These are phyloP conservation scores for Selene dorsalis DNA, from an alignment of 2,797 vertebrate genomes.

Conservation along the genomic window DNA sequence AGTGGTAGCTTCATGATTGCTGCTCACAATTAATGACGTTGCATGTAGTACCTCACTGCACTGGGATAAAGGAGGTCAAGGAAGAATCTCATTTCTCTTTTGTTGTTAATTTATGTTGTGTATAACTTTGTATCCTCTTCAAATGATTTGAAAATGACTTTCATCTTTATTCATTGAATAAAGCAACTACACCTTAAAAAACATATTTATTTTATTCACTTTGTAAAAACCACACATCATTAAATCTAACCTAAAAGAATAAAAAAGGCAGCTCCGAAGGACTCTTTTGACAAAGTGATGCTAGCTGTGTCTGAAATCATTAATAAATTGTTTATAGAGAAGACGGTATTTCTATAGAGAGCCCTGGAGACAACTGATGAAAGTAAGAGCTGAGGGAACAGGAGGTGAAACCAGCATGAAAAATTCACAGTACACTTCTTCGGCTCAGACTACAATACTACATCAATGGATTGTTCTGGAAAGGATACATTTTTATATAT, in stretches of 20 bases:
- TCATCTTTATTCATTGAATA: background rate
- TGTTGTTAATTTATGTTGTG: background rate
- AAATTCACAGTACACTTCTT: conserved; percentile 9
- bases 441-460: background rate
- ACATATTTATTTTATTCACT: conserved; percentile 14
- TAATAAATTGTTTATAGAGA: conserved; percentile 37
- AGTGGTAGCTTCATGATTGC: background rate
- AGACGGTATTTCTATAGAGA: conserved; percentile 27
- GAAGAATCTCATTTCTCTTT: background rate
- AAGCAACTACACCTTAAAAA: conserved; percentile 8
- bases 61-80: background rate
- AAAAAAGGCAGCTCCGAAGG: conserved; percentile 25
- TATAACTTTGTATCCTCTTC: background rate
- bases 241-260: conserved; percentile 29
- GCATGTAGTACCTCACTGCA: background rate
- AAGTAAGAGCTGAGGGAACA: conserved; percentile 38
- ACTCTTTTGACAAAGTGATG: conserved; percentile 27
- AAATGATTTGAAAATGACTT: background rate
- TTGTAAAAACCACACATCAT: conserved; percentile 20
- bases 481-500: background rate
- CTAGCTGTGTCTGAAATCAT: conserved; percentile 29
- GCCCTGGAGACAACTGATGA: conserved; percentile 25
- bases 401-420: conserved; percentile 26
- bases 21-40: background rate
- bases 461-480: conserved; percentile 4